A percentile compares a stretch with the other conserved stretches of the same genome.
Evolutionary conservation across 2,888 invertebrate species (phyloP).

Genomic region (Parelbella ahira): DNA sequence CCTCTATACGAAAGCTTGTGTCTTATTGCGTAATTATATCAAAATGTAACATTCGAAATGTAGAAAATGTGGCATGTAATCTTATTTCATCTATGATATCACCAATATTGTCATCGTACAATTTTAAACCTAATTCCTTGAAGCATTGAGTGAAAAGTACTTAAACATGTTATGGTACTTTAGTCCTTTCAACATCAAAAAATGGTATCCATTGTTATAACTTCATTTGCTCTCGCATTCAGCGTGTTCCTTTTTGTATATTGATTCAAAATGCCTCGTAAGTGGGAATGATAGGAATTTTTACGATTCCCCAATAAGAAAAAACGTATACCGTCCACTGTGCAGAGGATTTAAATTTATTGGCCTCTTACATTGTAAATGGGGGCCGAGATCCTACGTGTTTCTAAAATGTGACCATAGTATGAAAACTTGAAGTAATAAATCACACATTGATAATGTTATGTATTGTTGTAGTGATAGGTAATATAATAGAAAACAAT

Average conservation of each 20-base stretch:
- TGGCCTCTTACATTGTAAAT: slow-evolving; percentile 22
- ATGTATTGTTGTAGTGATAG: no score
- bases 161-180: neutral
- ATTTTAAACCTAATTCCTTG: no score
- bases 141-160: no score
- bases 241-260: slow-evolving; percentile 62
- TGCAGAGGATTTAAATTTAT: slow-evolving; percentile 34
- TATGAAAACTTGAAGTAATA: no score
- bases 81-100: neutral
- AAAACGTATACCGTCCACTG: slow-evolving; percentile 33
- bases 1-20: no score
- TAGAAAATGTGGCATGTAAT: slow-evolving; percentile 10
- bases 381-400: slow-evolving; percentile 2
- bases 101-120: no score
- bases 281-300: slow-evolving; percentile 68
- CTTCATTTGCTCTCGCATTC: slow-evolving; percentile 67
- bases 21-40: no score
- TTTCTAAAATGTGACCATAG: slow-evolving; percentile 17
- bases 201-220: slow-evolving; percentile 62
- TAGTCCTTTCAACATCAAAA: neutral
- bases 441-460: no score
- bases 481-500: no score
- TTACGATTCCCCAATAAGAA: slow-evolving; percentile 64
- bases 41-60: slow-evolving; percentile 11
- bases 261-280: slow-evolving; percentile 72